Evolutionary conservation across 2,797 vertebrate species (phyloP).

Genomic region (Coilia nasus): DNA sequence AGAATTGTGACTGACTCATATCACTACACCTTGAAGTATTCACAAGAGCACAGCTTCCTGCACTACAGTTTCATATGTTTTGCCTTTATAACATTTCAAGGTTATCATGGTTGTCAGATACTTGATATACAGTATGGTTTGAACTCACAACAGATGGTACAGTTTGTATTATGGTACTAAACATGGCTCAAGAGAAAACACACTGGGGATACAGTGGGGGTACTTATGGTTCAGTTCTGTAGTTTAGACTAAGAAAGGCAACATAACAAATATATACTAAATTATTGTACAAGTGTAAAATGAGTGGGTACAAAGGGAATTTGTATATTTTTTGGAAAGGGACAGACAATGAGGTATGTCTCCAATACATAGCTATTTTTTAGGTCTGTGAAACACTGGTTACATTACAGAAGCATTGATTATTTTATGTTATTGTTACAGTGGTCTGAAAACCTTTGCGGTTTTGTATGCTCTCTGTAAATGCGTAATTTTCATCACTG

Average conservation of each 20-base stretch:
- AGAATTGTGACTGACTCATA: background rate
- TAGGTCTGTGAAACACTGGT: constrained; percentile 7
- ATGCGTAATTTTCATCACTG: background rate
- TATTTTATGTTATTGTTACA: background rate
- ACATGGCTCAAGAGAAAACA: background rate
- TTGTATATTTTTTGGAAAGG: background rate
- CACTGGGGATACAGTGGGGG: background rate
- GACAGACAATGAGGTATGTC: background rate
- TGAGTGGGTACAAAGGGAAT: constrained; percentile 8
- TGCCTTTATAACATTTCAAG: background rate
- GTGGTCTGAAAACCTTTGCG: background rate
- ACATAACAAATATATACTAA: background rate
- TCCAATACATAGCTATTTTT: background rate
- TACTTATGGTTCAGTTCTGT: background rate
- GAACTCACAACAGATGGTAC: background rate
- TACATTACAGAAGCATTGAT: background rate
- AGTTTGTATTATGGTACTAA: background rate
- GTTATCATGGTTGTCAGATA: background rate
- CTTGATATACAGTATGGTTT: background rate
- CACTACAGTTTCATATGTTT: background rate
- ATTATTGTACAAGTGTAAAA: background rate
- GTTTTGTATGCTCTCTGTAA: background rate
- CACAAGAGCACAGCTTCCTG: constrained; percentile 54
- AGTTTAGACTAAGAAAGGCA: background rate
- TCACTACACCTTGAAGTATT: background rate